Percentiles rank a stretch among this genome's conserved stretches.
These are phyloP conservation scores for Malacosoma neustria DNA, from an alignment of 2,888 invertebrate genomes.

Conservation along the genomic window DNA sequence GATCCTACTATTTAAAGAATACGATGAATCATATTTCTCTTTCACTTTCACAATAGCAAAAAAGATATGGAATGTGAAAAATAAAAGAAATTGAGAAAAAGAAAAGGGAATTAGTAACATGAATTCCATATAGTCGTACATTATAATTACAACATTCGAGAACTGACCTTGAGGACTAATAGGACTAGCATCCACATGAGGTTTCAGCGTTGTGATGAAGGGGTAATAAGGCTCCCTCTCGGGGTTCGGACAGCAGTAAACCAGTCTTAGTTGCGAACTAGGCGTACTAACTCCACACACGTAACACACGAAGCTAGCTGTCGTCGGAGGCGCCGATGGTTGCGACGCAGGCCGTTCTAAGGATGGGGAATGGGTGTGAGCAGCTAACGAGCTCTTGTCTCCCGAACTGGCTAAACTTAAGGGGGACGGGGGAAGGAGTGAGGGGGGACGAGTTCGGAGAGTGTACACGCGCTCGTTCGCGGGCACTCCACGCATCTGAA, in stretches of 20 bases:
- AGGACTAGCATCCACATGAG: slow-evolving; percentile 89
- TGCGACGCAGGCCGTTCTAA: slow-evolving; percentile 39
- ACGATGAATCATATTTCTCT: too few relatives aligned
- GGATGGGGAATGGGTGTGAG: slow-evolving; percentile 49
- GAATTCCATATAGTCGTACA: too few relatives aligned
- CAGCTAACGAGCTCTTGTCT: slow-evolving; percentile 44
- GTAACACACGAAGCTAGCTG: slow-evolving; percentile 87
- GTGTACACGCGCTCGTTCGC: slow-evolving; percentile 87
- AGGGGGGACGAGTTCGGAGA: slow-evolving; percentile 83
- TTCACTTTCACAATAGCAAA: too few relatives aligned
- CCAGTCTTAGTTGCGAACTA: slow-evolving; percentile 84
- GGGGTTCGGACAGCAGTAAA: slow-evolving; percentile 89
- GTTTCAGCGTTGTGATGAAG: slow-evolving; percentile 86
- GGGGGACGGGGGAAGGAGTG: slow-evolving; percentile 65
- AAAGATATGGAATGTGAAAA: too few relatives aligned
- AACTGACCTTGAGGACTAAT: slow-evolving; percentile 87
- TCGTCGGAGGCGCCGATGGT: slow-evolving; percentile 28
- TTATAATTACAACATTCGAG: too few relatives aligned
- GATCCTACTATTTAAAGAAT: too few relatives aligned
- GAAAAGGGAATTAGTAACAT: too few relatives aligned
- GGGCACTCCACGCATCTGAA: slow-evolving; percentile 80
- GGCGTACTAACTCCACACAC: slow-evolving; percentile 89
- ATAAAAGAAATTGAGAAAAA: too few relatives aligned
- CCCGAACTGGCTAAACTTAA: slow-evolving; percentile 60
- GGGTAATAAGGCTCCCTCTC: slow-evolving; percentile 94